Evolutionary conservation across 92 coral and sea anemone genomes (phyloP), one percentile per base, ranked within the genome.

Genomic region (Epizoanthus illoricatus): DNA sequence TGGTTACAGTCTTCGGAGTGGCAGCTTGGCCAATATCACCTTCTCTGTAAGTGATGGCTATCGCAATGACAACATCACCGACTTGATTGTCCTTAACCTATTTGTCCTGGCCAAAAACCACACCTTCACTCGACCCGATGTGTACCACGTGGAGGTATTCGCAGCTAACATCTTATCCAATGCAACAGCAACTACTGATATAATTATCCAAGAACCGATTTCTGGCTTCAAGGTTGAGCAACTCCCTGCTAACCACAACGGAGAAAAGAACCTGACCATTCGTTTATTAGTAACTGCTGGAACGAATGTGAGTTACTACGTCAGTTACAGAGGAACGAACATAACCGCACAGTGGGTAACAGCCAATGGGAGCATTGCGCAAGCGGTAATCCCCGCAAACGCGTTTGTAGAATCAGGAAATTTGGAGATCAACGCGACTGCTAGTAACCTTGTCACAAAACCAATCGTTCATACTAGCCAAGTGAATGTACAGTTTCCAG

Each of bases 11-110:
- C 71, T 78, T 18, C 19, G 45, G 47, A 40, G 69, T 2, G 82
- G 82, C 47, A 78, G 82, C 67, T 15, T 42, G 11, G 82, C 65
- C 10, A 78, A 78, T 21, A 41, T 78, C 59, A 62, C 82, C 12
- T 62, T 78, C 23, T 43, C 71, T 41, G 63, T 78, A 21, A 64
- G 82, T 43, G 71, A 61, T 12, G 71, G 60, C 13, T 78, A n/a
- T 43, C 82, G 17, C 60, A 63, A 42, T 63, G 71, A 78, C 9
- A 41, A 62, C 52, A 78, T 43, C 21, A 78, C 60, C 15, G 54
- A 28, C 8, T 5, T 78, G 11, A 63, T 0, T 42, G 82, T 78
- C 3, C 15, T 15, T 16, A 20, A 4, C 4, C 18, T 78, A 12
- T 78, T 78, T 62, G 82, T 20, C 5, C 5, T 63, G 42, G 82